Evolutionary conservation across 2,113 vertebrate genomes (phyloP), one percentile per base, ranked within the genome.

Genomic region (Corynorhinus townsendii): DNA sequence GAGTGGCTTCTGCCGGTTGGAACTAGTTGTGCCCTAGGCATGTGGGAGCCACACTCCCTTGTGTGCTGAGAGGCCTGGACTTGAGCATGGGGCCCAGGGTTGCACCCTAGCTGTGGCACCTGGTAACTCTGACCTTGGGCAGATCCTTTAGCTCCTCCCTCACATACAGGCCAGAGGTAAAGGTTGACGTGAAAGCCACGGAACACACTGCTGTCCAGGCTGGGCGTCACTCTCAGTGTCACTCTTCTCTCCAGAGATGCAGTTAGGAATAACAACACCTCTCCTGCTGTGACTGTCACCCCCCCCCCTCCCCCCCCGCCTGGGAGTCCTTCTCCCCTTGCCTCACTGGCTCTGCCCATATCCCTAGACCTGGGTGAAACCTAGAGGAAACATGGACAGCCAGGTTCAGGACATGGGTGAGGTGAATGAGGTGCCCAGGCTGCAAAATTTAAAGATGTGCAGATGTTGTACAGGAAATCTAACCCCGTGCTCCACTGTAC

Each of bases 1-100:
- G 24, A 87, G 10, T 56, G 68, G 52, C 72, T 68, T 86, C 73
- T 73, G 26, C 64, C 2, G 0, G 43, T 17, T n/a, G 38, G 76
- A n/a, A 30, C 33, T 4, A 0, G 24, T 17, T 8, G 10, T 75
- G 20, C 40, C 33, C 73, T 9, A 5, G 12, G 9, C 10, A 3
- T 3, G 1, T 10, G 2, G 80, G 30, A 89, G 33, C 79, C 68
- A 8, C 7, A 1, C 14, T 79, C 26, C 26, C 35, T 24, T 0
- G 0, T 0, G 1, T 22, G 91, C 73, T 72, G 3, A 33, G 30
- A 38, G n/a, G n/a, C 33, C 59, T 49, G 24, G 30, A 28, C 59
- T 43, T n/a, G 47, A 17, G 72, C 77, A 3, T 3, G 49, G 87
- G 26, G 3, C 26, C 7, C 22, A 3, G 59, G 43, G 9, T 64